These are phyloP conservation scores for Reticulitermes speratus DNA, from an alignment of 1,140 invertebrate species.

Conservation along the genomic window DNA sequence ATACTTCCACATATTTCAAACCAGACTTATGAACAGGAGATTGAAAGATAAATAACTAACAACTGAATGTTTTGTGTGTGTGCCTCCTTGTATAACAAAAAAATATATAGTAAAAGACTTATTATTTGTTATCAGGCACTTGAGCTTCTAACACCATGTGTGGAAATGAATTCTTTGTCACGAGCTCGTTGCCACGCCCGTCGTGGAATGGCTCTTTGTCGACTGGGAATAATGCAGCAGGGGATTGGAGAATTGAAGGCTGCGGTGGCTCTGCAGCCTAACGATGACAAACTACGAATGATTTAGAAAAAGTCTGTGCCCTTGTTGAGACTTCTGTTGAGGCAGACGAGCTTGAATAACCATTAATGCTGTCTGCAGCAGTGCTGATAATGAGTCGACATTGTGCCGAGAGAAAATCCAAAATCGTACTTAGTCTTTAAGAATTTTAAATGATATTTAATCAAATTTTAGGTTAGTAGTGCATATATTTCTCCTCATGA, in stretches of 20 bases:
- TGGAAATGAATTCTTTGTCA: conserved; percentile 66
- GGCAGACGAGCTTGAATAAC: background rate
- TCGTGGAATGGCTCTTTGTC: conserved; percentile 68
- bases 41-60: no score
- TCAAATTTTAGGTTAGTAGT: no score
- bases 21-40: no score
- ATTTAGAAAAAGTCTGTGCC: conserved; percentile 42
- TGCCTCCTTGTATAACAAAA: no score
- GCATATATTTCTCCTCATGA: no score
- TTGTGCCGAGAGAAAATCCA: no score
- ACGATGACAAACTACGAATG: conserved; percentile 50
- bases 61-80: no score
- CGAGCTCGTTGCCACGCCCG: conserved; percentile 68
- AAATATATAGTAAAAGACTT: background rate
- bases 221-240: conserved; percentile 67
- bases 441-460: no score
- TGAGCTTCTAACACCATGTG: conserved; percentile 69
- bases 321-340: background rate
- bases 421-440: no score
- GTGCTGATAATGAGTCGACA: no score
- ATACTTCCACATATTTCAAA: no score
- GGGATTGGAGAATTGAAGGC: conserved; percentile 73
- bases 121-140: conserved; percentile 57
- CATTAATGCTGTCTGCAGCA: no score
- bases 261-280: conserved; percentile 62